A percentile compares a stretch with the other conserved stretches of the same genome.
These are phyloP conservation scores for Sternotherus odoratus DNA, from an alignment of 2,797 vertebrate species.

Conservation along the genomic window DNA sequence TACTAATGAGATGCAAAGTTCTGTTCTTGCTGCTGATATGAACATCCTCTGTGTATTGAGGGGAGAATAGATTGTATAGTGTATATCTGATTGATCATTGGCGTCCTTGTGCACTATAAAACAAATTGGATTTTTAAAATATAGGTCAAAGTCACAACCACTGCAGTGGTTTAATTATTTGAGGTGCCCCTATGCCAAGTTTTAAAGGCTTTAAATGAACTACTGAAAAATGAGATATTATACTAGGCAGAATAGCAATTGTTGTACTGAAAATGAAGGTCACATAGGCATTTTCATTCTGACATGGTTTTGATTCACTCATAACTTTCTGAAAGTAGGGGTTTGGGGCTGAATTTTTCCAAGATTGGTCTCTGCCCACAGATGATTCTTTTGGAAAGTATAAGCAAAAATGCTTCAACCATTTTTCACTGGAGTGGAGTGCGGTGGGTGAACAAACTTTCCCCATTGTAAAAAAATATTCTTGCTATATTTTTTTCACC, in stretches of 20 bases:
- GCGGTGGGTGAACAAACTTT: background rate
- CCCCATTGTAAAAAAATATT: background rate
- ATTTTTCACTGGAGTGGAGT: background rate
- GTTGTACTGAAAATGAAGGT: background rate
- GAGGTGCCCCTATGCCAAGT: background rate
- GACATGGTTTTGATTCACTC: background rate
- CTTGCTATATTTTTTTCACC: background rate
- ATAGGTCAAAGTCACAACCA: slow-evolving; percentile 1
- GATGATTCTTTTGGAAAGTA: background rate
- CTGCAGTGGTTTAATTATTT: slow-evolving; percentile 41
- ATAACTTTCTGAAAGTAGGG: background rate
- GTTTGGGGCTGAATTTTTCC: background rate
- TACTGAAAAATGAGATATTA: slow-evolving; percentile 19
- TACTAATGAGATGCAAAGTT: background rate
- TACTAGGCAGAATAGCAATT: background rate
- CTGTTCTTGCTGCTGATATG: accelerated
- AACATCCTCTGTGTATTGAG: accelerated
- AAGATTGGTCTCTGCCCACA: background rate
- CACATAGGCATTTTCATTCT: background rate
- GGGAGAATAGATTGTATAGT: background rate
- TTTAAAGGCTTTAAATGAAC: background rate
- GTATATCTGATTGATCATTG: background rate
- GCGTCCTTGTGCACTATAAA: background rate
- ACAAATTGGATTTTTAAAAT: accelerated
- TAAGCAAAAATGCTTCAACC: background rate